These are phyloP conservation scores for Plestiodon gilberti DNA, from an alignment of 2,113 vertebrate species.

Conservation along the genomic window DNA sequence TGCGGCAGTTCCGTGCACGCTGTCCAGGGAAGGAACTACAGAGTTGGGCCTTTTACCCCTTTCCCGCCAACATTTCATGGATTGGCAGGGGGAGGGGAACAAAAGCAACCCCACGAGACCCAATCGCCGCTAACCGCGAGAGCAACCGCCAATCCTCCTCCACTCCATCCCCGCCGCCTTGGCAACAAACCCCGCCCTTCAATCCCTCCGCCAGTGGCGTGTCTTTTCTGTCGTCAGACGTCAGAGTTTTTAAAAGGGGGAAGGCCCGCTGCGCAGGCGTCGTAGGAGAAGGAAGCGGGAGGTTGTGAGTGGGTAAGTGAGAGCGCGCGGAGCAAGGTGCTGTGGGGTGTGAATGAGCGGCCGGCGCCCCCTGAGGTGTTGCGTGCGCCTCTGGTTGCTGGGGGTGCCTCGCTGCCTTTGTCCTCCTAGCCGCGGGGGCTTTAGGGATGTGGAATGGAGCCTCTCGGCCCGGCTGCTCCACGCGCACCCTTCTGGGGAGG, in stretches of 20 bases:
- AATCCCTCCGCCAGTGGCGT: not conserved
- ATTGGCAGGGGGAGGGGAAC: not conserved
- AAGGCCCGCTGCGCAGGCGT: conserved; percentile 50
- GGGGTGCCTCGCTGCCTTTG: too few species aligned
- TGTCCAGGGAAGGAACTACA: too few species aligned
- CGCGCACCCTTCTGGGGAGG: too few species aligned
- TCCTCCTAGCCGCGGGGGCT: too few species aligned
- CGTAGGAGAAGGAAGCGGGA: not conserved
- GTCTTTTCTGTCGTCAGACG: not conserved
- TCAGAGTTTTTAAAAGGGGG: not conserved
- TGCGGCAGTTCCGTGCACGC: too few species aligned
- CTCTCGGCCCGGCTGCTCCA: too few species aligned
- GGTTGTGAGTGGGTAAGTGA: not conserved
- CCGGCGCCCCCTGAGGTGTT: too few species aligned
- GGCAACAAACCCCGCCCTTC: not conserved
- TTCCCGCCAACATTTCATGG: conserved; percentile 30
- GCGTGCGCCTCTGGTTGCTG: too few species aligned
- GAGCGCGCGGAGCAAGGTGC: not conserved
- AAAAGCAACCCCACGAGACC: too few species aligned
- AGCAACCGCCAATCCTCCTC: not conserved
- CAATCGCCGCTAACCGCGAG: not conserved
- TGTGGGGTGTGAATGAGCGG: too few species aligned
- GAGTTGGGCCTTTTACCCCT: too few species aligned
- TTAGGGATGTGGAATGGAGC: too few species aligned
- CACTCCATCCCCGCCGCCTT: not conserved